phyloP scores from a whole-genome alignment of 2,797 vertebrate species.

The Propithecus deckenii region DNA sequence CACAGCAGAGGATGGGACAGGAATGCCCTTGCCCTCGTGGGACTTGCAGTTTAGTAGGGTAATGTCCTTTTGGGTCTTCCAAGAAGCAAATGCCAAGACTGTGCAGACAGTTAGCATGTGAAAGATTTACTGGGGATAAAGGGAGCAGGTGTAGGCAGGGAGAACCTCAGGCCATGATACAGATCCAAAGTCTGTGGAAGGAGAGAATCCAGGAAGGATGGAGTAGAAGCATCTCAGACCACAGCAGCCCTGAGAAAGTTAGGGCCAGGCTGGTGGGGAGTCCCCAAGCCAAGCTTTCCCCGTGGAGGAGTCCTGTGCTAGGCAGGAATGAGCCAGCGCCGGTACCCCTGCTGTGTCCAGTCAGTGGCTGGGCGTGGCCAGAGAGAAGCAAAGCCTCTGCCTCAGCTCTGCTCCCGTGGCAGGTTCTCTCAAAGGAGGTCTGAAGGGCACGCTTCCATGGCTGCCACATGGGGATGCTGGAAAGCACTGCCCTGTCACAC shows the following conservation, averaged over 20 bases:
- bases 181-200: neutral
- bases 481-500: neutral
- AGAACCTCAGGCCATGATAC: neutral
- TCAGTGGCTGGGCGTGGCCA: neutral
- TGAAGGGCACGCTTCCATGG: rapidly evolving
- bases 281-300: neutral
- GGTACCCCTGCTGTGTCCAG: neutral
- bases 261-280: neutral
- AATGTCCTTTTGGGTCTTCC: neutral
- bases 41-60: neutral
- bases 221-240: neutral
- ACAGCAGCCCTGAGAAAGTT: neutral
- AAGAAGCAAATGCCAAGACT: neutral
- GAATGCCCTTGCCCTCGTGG: rapidly evolving
- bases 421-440: neutral
- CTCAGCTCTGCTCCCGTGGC: neutral
- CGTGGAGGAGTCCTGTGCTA: rapidly evolving
- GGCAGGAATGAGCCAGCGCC: rapidly evolving
- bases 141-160: neutral
- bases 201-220: neutral
- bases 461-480: neutral
- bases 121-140: neutral
- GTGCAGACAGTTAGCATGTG: rapidly evolving
- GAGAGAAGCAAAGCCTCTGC: neutral
- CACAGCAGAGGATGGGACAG: neutral